phyloP scores from a whole-genome alignment of 2,797 vertebrate species.

The Nannoperca australis region DNA sequence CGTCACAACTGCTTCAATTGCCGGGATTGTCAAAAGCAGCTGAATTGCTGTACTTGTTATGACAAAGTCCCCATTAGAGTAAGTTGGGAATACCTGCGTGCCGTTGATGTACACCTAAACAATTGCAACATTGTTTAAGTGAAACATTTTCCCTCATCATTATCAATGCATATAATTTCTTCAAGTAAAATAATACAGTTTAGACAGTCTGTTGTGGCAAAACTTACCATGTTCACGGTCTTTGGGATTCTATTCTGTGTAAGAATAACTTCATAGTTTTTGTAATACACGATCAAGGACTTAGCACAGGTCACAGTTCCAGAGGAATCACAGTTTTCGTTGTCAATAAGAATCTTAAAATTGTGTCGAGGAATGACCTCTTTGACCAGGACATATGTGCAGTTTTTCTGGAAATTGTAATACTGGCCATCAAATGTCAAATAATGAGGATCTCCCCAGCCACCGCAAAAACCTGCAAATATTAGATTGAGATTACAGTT shows the following conservation, averaged over 20 bases:
- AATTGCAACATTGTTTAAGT: slow-evolving; percentile 11
- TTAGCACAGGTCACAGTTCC: slow-evolving; percentile 75
- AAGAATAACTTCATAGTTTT: slow-evolving; percentile 85
- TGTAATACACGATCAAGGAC: slow-evolving; percentile 86
- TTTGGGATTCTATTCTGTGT: slow-evolving; percentile 54
- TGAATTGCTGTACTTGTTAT: slow-evolving; percentile 85
- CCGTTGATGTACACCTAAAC: slow-evolving; percentile 88
- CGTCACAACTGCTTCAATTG: slow-evolving; percentile 80
- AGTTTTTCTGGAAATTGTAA: slow-evolving; percentile 93
- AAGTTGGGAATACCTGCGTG: slow-evolving; percentile 77
- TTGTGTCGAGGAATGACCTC: slow-evolving; percentile 85
- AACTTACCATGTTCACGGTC: slow-evolving; percentile 69
- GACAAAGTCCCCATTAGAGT: slow-evolving; percentile 82
- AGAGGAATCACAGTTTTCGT: slow-evolving; percentile 86
- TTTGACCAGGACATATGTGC: slow-evolving; percentile 92
- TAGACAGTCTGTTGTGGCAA: background rate
- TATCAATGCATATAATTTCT: slow-evolving; percentile 12
- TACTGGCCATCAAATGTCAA: slow-evolving; percentile 92
- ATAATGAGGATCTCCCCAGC: slow-evolving; percentile 94
- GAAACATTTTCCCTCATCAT: slow-evolving; percentile 14
- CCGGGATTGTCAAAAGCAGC: slow-evolving; percentile 83
- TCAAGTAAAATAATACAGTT: background rate
- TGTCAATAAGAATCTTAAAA: slow-evolving; percentile 88
- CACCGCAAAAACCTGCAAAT: slow-evolving; percentile 88
- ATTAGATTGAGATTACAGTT: background rate